phyloP scores from a whole-genome alignment of 1,140 invertebrate genomes.

The Nasonia longicornis region DNA sequence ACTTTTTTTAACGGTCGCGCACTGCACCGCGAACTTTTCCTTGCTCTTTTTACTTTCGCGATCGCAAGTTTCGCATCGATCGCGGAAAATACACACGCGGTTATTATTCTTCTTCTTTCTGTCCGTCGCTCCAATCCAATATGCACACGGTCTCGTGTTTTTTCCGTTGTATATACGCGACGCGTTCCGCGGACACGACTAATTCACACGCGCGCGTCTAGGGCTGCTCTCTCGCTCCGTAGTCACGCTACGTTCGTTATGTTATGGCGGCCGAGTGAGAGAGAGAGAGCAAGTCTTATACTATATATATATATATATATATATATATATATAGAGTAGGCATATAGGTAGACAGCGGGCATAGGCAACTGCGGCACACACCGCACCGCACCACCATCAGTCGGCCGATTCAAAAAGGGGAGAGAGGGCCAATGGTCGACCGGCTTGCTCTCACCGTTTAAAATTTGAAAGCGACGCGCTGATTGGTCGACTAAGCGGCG shows the following conservation, averaged over 20 bases:
- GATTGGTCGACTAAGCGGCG: neutral
- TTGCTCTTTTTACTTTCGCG: too few species aligned
- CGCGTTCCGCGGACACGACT: neutral
- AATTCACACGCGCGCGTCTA: neutral
- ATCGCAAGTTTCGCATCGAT: too few species aligned
- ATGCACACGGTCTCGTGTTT: neutral
- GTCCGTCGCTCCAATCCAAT: neutral
- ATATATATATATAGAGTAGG: too few species aligned
- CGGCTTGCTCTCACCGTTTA: neutral
- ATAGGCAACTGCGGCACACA: too few species aligned
- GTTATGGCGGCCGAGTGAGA: constrained; percentile 42
- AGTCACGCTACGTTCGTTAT: constrained; percentile 60
- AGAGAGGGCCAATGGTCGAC: constrained; percentile 17
- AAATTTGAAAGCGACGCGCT: neutral
- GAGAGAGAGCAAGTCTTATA: too few species aligned
- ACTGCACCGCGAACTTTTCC: neutral
- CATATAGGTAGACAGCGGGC: too few species aligned
- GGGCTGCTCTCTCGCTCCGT: neutral
- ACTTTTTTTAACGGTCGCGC: constrained; percentile 4
- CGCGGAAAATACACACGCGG: too few species aligned
- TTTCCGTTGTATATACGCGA: neutral
- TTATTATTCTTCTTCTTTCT: too few species aligned
- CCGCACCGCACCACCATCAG: too few species aligned
- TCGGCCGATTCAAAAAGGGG: constrained; percentile 6
- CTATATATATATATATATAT: too few species aligned